Conservation (phyloP, 64 coral and sea anemone genomes). For the Stichodactyla mertensii region DNA sequence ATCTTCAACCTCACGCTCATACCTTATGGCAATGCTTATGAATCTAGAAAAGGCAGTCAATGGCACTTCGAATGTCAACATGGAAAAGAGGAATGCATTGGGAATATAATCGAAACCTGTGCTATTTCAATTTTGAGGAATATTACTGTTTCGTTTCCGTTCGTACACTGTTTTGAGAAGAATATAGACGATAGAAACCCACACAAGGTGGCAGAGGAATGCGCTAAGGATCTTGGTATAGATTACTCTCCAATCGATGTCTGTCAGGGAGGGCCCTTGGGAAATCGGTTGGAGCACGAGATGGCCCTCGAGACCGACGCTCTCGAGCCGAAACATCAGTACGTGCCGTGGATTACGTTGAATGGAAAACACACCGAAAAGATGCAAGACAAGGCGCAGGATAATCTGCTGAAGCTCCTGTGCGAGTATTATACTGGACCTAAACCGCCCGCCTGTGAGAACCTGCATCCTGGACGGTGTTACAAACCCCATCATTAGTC, state of each 20-base stretch:
- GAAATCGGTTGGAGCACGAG: constrained; percentile 61
- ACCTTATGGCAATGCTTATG: constrained; percentile 68
- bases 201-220: constrained; percentile 15
- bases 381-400: constrained; percentile 40
- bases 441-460: constrained; percentile 34
- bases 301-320: constrained; percentile 65
- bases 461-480: constrained; percentile 17
- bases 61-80: constrained; percentile 80
- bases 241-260: constrained; percentile 53
- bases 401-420: constrained; percentile 40
- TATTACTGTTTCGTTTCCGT: constrained; percentile 47
- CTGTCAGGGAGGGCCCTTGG: constrained; percentile 37
- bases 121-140: constrained; percentile 46
- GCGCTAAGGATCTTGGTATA: constrained; percentile 40
- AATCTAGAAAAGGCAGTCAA: constrained; percentile 23
- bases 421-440: constrained; percentile 48
- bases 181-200: neutral
- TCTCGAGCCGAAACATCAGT: constrained; percentile 47
- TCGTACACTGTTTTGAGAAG: constrained; percentile 64
- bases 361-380: constrained; percentile 71
- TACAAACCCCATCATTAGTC: constrained; percentile 9
- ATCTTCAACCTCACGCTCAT: constrained; percentile 60
- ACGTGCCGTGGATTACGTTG: constrained; percentile 71
- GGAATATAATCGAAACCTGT: constrained; percentile 73
- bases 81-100: constrained; percentile 58